Evolutionary conservation across 2,888 invertebrate genomes (phyloP).

Genomic region (Bursaphelenchus okinawaensis): DNA sequence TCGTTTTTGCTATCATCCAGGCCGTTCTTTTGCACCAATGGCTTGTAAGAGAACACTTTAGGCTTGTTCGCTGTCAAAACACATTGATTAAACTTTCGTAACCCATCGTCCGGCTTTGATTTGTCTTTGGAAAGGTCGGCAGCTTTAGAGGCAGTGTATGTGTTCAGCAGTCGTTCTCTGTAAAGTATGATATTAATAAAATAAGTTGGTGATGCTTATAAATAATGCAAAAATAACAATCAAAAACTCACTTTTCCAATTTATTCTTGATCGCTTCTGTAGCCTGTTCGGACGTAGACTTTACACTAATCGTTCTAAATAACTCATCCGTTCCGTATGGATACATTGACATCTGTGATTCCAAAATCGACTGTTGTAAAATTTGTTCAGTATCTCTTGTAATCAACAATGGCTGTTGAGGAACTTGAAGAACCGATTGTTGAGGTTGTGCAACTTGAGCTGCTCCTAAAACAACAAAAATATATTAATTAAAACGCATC

Average conservation of each 20-base stretch:
- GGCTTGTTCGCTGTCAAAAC: not conserved
- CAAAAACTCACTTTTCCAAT: conserved; percentile 2
- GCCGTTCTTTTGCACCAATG: conserved; percentile 12
- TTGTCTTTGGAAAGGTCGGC: conserved; percentile 18
- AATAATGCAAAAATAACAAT: not conserved
- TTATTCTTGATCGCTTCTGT: conserved; percentile 1
- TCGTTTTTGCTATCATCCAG: not conserved
- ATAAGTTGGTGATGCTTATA: too few species aligned
- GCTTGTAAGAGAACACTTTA: conserved; percentile 7
- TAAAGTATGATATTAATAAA: not conserved
- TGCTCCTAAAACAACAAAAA: not conserved
- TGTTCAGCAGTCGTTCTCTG: conserved; percentile 2
- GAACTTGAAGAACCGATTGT: not conserved
- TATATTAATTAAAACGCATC: not conserved
- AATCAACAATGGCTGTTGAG: not conserved
- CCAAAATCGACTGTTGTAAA: conserved; percentile 69
- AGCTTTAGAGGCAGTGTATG: conserved; percentile 5
- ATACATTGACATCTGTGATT: conserved; percentile 67
- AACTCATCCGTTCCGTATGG: conserved; percentile 84
- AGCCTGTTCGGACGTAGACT: conserved; percentile 15
- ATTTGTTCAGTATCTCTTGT: conserved; percentile 18
- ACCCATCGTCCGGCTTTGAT: conserved; percentile 5
- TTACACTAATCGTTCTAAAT: conserved; percentile 16
- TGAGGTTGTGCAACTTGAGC: not conserved
- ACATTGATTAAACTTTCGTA: not conserved